These are phyloP conservation scores for Phrynosoma blainvillii DNA, from an alignment of 2,113 vertebrate genomes.

Conservation along the genomic window DNA sequence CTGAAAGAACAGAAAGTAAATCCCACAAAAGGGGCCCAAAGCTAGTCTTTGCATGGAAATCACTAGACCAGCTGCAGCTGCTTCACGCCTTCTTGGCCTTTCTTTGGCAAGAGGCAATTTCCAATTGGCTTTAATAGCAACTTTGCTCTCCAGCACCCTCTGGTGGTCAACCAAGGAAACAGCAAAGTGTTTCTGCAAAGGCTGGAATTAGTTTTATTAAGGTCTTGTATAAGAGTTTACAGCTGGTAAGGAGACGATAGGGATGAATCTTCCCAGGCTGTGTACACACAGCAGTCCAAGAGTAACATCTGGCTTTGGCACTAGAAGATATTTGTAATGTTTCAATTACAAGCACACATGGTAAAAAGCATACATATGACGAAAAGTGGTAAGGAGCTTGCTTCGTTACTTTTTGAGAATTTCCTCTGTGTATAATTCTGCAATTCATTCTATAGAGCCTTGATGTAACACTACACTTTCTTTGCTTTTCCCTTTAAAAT, in stretches of 20 bases:
- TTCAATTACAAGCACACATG: background rate
- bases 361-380: no score
- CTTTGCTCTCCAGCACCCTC: constrained; percentile 4
- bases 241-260: background rate
- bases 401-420: no score
- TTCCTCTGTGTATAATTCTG: background rate
- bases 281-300: background rate
- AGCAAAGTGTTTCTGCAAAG: background rate
- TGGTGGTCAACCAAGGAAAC: background rate
- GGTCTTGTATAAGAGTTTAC: background rate
- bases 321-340: no score
- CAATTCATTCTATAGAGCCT: background rate
- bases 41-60: background rate
- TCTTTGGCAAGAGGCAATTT: accelerated
- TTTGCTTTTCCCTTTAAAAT: background rate
- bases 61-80: no score
- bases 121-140: background rate
- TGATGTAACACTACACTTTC: no score
- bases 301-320: background rate
- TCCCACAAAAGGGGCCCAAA: background rate
- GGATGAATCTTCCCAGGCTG: background rate
- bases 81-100: background rate
- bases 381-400: background rate
- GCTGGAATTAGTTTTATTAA: background rate
- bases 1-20: background rate